Evolutionary conservation across 2,797 vertebrate genomes (phyloP), one percentile per base, ranked within the genome.

Genomic region (Danio tinwini): DNA sequence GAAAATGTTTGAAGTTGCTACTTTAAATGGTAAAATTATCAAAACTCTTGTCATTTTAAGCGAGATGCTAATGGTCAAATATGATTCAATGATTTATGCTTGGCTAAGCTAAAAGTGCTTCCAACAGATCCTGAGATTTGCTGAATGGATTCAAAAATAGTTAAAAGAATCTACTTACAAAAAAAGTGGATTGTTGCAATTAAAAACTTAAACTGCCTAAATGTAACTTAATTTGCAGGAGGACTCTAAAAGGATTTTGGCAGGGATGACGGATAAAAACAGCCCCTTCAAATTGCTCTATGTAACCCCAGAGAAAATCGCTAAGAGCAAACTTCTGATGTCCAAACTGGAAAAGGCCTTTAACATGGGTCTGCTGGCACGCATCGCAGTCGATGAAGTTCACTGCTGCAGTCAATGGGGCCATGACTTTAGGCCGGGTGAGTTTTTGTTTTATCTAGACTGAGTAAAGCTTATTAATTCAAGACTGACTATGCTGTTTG

Each of bases 391-490:
- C 59, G 98, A 99, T 14, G 98, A 99, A 87, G 97, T 99, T 74
- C 98, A 99, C 65, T 99, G 98, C 88, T 99, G 98, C 85, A 99
- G 98, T 85, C 98, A 99, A 44, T 99, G 98, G 98, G 98, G 98
- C 2, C 97, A 99, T 0, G 98, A 99, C 86, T 99, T 99, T 92
- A 95, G 98, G 86, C 97, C 96, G 29, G 97, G 98, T 98, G 89
- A 87, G 85, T 70, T 7, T 29, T 47, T 44, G 7, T 63, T 53
- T 55, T 0, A 45, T 45, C 55, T 13, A 17, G 17, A 17, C 3
- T 12, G 16, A 13, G 49, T 64, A 14, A 52, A 70, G 2, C 37
- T 29, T 9, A 1, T 2, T 55, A 69, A 52, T 16, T 3, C 2
- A 3, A 56, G 1, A 16, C 7, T 68, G 19, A 39, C 9, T 17